Evolutionary conservation across 2,113 vertebrate genomes (phyloP).

Genomic region (Lepisosteus osseus): DNA sequence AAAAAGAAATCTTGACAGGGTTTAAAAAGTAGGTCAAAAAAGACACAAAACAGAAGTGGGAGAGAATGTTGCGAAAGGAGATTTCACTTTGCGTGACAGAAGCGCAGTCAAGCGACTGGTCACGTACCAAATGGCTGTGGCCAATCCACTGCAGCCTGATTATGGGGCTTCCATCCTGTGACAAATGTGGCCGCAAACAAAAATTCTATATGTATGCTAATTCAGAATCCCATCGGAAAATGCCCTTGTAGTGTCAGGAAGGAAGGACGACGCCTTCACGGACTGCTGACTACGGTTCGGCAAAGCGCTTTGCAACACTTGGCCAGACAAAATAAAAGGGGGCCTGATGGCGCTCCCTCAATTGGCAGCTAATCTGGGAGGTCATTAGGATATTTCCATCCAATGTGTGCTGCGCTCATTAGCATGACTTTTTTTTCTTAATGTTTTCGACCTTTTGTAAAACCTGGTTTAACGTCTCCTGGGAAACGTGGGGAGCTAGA

Average conservation of each 20-base stretch:
- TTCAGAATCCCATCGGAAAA: constrained; percentile 68
- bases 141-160: constrained; percentile 58
- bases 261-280: constrained; percentile 89
- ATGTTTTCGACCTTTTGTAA: constrained; percentile 55
- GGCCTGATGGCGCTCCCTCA: constrained; percentile 75
- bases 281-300: constrained; percentile 85
- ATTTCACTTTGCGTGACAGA: constrained; percentile 65
- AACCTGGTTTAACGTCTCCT: constrained; percentile 63
- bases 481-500: constrained; percentile 65
- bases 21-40: constrained; percentile 43
- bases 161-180: constrained; percentile 49
- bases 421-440: constrained; percentile 71
- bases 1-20: constrained; percentile 11
- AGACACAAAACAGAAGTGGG: constrained; percentile 30
- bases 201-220: constrained; percentile 53
- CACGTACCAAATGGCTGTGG: constrained; percentile 67
- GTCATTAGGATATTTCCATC: constrained; percentile 79
- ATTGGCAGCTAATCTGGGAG: constrained; percentile 81
- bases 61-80: constrained; percentile 13
- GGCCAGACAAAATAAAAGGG: constrained; percentile 72
- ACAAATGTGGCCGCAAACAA: constrained; percentile 60
- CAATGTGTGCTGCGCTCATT: constrained; percentile 79
- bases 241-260: constrained; percentile 77
- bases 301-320: constrained; percentile 72
- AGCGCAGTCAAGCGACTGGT: constrained; percentile 82